Evolutionary conservation across 2,113 vertebrate species (phyloP).

Genomic region (Phasianus colchicus): DNA sequence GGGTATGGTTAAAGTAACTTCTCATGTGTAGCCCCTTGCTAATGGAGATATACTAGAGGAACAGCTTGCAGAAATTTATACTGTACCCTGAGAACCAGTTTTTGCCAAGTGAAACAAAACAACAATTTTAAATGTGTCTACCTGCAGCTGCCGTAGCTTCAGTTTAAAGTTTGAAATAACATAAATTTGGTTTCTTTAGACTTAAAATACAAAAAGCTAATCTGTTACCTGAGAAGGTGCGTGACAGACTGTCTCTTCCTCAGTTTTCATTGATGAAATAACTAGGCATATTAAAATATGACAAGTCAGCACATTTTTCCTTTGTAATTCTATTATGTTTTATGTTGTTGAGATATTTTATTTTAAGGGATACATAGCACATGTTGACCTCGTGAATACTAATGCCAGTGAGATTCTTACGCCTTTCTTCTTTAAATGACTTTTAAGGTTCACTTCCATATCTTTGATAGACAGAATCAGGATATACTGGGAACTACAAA

Average conservation of each 20-base stretch:
- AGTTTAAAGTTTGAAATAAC: not conserved
- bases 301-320: not conserved
- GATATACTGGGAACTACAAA: not conserved
- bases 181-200: not conserved
- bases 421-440: not conserved
- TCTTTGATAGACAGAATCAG: not conserved
- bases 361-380: not conserved
- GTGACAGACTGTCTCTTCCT: not conserved
- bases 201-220: not conserved
- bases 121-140: not conserved
- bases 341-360: not conserved
- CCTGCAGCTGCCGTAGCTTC: not conserved
- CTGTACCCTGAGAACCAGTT: not conserved
- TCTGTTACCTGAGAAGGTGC: not conserved
- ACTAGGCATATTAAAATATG: not conserved
- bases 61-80: not conserved
- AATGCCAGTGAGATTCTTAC: not conserved
- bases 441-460: not conserved
- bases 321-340: not conserved
- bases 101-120: not conserved
- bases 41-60: not conserved
- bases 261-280: not conserved
- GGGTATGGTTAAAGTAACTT: not conserved
- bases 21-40: not conserved
- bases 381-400: not conserved